A percentile compares a stretch with the other conserved stretches of the same genome.
phyloP scores from a whole-genome alignment of 2,888 invertebrate species.

The Andrena dorsata region DNA sequence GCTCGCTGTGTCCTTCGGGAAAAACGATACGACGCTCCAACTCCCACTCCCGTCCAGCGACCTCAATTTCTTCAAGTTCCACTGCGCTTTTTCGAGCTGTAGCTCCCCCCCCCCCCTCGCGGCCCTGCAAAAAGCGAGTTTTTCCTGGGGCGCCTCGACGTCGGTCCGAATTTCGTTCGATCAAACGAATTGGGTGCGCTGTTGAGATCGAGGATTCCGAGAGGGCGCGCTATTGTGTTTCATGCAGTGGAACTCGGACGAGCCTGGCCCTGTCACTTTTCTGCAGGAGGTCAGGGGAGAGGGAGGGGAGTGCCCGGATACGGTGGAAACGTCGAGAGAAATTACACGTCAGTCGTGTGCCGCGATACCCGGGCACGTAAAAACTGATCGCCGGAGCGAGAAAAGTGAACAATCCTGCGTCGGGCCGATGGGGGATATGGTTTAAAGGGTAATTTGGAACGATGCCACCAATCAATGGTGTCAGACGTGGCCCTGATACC shows the following conservation, averaged over 20 bases:
- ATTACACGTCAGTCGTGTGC: constrained; percentile 53
- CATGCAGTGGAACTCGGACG: constrained; percentile 43
- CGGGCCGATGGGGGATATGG: constrained; percentile 52
- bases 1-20: no score
- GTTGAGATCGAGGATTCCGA: constrained; percentile 22
- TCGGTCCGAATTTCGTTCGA: constrained; percentile 54
- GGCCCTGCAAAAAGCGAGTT: constrained; percentile 18
- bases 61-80: not conserved
- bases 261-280: constrained; percentile 41
- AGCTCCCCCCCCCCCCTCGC: not conserved
- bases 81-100: not conserved
- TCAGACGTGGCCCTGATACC: constrained; percentile 73
- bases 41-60: not conserved
- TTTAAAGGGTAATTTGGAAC: constrained; percentile 79
- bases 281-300: not conserved
- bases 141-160: constrained; percentile 24
- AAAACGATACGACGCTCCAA: no score
- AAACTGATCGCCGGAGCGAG: constrained; percentile 38
- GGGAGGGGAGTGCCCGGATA: not conserved
- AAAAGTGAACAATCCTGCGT: constrained; percentile 51
- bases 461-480: constrained; percentile 80
- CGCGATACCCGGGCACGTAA: constrained; percentile 27
- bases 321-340: constrained; percentile 34
- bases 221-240: constrained; percentile 30
- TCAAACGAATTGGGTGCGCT: constrained; percentile 36